Percentiles rank a stretch among this genome's conserved stretches.
Evolutionary conservation across 2,797 vertebrate species (phyloP).

Genomic region (Atherinosoma microstoma): DNA sequence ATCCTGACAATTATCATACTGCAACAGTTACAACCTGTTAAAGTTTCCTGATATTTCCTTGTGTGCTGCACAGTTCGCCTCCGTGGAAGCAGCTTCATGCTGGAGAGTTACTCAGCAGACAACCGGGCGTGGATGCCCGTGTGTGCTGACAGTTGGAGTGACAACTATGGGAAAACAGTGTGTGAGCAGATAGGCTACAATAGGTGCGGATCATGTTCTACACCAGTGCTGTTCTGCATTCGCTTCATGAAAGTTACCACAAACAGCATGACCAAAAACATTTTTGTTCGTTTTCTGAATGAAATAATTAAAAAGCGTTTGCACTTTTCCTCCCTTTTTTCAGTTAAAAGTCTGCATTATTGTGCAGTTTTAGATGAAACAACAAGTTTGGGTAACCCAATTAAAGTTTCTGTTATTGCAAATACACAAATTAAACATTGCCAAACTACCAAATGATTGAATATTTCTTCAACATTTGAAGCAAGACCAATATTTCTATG

Average conservation of each 20-base stretch:
- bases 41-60: background rate
- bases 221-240: background rate
- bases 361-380: background rate
- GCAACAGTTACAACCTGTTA: too few species aligned
- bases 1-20: background rate
- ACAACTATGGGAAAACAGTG: conserved; percentile 72
- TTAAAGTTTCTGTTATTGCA: too few species aligned
- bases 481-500: background rate
- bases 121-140: conserved; percentile 85
- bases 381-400: background rate
- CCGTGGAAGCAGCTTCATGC: conserved; percentile 81
- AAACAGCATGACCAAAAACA: background rate
- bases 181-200: conserved; percentile 89
- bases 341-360: background rate
- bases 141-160: conserved; percentile 86
- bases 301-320: background rate
- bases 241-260: background rate
- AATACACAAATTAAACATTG: background rate
- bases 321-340: background rate
- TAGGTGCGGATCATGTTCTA: conserved; percentile 11
- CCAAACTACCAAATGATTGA: background rate
- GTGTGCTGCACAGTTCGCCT: conserved; percentile 85
- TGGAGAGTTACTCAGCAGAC: conserved; percentile 85
- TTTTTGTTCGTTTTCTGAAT: background rate
- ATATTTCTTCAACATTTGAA: background rate